These are phyloP conservation scores for Mythimna vitellina DNA, from an alignment of 2,888 invertebrate genomes.

Conservation along the genomic window DNA sequence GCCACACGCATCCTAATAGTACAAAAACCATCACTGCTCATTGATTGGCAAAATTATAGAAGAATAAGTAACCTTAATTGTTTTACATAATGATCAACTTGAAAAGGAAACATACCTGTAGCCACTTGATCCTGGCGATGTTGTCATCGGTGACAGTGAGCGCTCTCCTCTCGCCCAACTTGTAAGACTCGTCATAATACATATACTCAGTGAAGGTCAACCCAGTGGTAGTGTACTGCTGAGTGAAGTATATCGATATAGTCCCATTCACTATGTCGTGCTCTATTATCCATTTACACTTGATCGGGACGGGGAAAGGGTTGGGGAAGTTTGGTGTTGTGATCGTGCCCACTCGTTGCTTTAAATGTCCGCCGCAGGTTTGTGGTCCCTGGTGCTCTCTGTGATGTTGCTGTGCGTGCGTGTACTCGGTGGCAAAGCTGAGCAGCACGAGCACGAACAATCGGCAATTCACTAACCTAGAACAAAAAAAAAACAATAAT, in stretches of 20 bases:
- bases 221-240: constrained; percentile 7
- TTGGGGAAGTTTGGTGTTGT: background rate
- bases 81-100: background rate
- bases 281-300: constrained; percentile 7
- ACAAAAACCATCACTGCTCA: background rate
- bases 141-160: background rate
- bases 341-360: background rate
- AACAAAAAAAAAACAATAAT: background rate
- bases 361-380: background rate
- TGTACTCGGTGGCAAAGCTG: background rate
- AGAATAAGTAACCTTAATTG: too few relatives aligned
- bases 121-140: background rate
- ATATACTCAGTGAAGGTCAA: background rate
- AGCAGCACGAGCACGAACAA: background rate
- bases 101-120: background rate
- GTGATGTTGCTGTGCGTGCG: background rate
- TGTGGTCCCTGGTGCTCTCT: background rate
- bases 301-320: background rate
- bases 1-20: background rate
- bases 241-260: background rate
- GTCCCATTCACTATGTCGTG: constrained; percentile 2
- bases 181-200: constrained; percentile 4
- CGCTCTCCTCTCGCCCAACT: constrained; percentile 4
- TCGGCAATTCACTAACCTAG: background rate
- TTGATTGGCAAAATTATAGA: background rate